Percentiles rank a stretch among this genome's conserved stretches.
Evolutionary conservation across 2,797 vertebrate species (phyloP).

Genomic region (Dryobates pubescens): DNA sequence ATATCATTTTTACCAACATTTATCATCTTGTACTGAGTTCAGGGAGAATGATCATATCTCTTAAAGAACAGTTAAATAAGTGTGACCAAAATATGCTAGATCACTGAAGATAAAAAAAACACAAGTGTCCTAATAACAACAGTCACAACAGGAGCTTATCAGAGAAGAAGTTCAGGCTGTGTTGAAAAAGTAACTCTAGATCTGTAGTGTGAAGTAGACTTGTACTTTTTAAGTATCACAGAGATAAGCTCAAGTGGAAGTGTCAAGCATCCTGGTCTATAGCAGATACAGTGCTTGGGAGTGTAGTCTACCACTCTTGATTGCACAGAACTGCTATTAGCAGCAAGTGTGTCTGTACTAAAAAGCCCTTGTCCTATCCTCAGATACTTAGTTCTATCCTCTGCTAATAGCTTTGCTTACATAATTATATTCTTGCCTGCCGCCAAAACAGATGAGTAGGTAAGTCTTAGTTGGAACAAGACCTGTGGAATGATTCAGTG

Average conservation of each 20-base stretch:
- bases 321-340: background rate
- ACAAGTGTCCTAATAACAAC: background rate
- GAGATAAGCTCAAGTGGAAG: background rate
- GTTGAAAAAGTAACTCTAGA: background rate
- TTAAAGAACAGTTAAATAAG: background rate
- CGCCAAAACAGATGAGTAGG: background rate
- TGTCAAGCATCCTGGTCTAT: background rate
- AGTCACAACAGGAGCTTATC: background rate
- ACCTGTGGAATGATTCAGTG: background rate
- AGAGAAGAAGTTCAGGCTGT: background rate
- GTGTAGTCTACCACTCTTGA: background rate
- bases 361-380: background rate
- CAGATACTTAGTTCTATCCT: background rate
- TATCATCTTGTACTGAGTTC: background rate
- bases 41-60: background rate
- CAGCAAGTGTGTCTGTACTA: background rate
- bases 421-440: background rate
- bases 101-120: background rate
- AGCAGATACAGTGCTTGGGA: background rate
- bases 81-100: background rate
- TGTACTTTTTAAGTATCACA: background rate
- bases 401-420: background rate
- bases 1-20: background rate
- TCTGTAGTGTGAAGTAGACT: background rate
- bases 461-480: background rate